Evolutionary conservation across 2,113 vertebrate genomes (phyloP).

Genomic region (Parus major): DNA sequence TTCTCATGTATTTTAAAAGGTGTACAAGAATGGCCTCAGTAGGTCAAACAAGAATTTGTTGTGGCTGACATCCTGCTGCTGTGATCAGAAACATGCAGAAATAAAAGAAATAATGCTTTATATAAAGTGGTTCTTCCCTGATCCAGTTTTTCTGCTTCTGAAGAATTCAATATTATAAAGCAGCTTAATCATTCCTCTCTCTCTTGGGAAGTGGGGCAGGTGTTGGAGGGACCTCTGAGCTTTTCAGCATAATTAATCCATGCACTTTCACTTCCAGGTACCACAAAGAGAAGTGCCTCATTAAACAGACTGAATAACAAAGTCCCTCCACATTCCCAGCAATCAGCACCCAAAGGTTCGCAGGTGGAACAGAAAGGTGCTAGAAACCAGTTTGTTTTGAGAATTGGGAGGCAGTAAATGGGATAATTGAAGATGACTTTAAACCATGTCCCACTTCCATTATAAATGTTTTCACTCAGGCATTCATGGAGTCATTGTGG

Average conservation of each 20-base stretch:
- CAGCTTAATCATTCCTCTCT: not conserved
- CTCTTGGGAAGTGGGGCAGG: not conserved
- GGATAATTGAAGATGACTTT: not conserved
- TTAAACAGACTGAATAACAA: slow-evolving; percentile 89
- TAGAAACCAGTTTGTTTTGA: slow-evolving; percentile 48
- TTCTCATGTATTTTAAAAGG: not conserved
- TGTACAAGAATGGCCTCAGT: not conserved
- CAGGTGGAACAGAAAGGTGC: slow-evolving; percentile 87
- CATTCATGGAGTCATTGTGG: not conserved
- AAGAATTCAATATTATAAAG: not conserved
- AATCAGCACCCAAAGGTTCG: slow-evolving; percentile 76
- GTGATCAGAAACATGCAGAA: not conserved
- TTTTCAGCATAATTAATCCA: slow-evolving; percentile 16
- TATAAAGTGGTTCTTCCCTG: not conserved
- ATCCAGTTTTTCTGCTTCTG: slow-evolving; percentile 8
- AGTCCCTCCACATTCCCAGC: slow-evolving; percentile 80
- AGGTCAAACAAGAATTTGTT: not conserved
- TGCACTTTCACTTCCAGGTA: slow-evolving; percentile 80
- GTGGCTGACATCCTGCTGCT: not conserved
- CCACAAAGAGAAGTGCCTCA: slow-evolving; percentile 84
- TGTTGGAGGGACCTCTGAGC: not conserved
- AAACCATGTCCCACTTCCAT: not conserved
- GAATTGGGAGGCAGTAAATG: not conserved
- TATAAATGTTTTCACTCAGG: not conserved
- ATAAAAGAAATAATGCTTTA: not conserved